Base-by-base conservation (phyloP, 2,888 invertebrate genomes). In the Sepioteuthis lessoniana region DNA sequence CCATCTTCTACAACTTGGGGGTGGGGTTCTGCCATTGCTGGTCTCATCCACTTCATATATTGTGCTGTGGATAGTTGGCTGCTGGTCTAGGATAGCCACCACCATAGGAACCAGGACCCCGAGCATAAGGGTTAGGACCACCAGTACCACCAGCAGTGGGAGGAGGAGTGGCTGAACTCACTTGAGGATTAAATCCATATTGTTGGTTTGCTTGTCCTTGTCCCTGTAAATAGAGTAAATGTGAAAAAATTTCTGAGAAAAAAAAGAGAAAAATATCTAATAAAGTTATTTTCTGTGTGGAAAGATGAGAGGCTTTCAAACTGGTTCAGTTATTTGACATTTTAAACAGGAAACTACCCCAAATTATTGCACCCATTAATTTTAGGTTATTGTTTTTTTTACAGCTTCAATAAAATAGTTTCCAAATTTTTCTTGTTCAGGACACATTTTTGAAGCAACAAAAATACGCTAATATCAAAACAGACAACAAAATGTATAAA, bases 41-140 rank as follows among this genome's bases (percentile, higher is more conserved):
- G 4, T 35, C 76, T 16, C 19, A 76, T 76, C n/a, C 35, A 3
- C 76, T 35, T 76, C 76, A 76, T 76, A 76, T 76, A 76, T 76
- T 76, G 13, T 76, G 76, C 94, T 96, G 96, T 46, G 96, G 96
- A 94, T 96, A 96, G 92, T 94, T 95, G 25, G 95, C 96, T 47
- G 95, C 42, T n/a, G 96, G 96, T 94, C 96, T 94, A 7, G 96
- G 96, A 94, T 96, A 96, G 1, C 96, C 96, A 4, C 95, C 95
- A 19, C 95, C 95, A 94, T 95, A 95, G 28, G 95, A 95, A 46
- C 95, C 96, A 76, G 95, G 95, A 4, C 95, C 95, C 93, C 96
- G 95, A 21, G 96, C 95, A 93, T 96, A 96, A 35, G 96, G 96
- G 94, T 96, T 96, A 91, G 92, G n/a, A 94, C 94, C 7, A 94